These are phyloP conservation scores for Neodiprion pinetum DNA, from an alignment of 1,140 invertebrate species.

Conservation along the genomic window DNA sequence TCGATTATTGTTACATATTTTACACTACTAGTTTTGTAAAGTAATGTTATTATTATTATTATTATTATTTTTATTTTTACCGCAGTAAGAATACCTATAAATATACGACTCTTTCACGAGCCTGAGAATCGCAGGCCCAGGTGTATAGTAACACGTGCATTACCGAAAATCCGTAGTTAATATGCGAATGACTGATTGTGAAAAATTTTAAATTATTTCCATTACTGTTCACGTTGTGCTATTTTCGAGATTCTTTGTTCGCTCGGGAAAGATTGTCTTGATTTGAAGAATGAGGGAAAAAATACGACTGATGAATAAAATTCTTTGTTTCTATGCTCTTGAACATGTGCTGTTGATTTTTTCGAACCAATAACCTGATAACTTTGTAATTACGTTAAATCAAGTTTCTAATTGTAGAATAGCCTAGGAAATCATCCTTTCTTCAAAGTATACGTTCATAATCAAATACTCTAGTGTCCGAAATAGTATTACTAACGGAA, in stretches of 20 bases:
- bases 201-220: not conserved
- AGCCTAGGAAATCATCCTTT: not conserved
- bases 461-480: not conserved
- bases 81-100: not conserved
- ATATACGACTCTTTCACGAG: not conserved
- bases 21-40: constrained; percentile 8
- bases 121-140: not conserved
- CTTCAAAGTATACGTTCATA: no score
- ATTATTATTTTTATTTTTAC: not conserved
- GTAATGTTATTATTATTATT: not conserved
- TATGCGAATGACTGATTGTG: not conserved
- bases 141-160: not conserved
- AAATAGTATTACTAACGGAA: not conserved
- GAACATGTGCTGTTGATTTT: constrained; percentile 21
- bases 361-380: not conserved
- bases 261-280: constrained; percentile 7
- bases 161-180: not conserved
- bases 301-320: constrained; percentile 51
- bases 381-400: not conserved
- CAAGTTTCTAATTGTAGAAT: not conserved
- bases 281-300: not conserved
- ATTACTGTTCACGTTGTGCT: not conserved
- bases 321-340: constrained; percentile 49
- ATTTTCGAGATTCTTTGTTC: constrained; percentile 3
- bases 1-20: constrained; percentile 2